phyloP scores from a whole-genome alignment of 2,888 invertebrate genomes.

The Nomada fabriciana region DNA sequence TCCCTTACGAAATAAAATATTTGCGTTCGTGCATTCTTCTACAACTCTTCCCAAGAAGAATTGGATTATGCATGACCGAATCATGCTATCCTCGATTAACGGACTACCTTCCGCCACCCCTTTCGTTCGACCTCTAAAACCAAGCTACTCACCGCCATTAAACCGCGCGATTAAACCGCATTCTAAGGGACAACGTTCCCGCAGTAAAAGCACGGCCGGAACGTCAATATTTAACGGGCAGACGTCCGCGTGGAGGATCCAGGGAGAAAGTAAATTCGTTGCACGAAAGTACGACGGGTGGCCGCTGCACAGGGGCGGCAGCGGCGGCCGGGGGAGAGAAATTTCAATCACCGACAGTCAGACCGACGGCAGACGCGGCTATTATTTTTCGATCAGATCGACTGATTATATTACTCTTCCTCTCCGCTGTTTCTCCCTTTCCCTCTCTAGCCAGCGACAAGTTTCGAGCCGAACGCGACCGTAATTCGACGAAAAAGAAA shows the following conservation, averaged over 20 bases:
- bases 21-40: too few relatives aligned
- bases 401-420: slow-evolving; percentile 81
- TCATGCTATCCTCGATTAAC: neutral
- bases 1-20: too few relatives aligned
- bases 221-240: slow-evolving; percentile 58
- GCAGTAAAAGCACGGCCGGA: slow-evolving; percentile 7
- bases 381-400: slow-evolving; percentile 84
- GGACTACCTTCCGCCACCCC: neutral
- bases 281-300: slow-evolving; percentile 29
- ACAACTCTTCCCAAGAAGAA: too few relatives aligned
- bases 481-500: slow-evolving; percentile 32
- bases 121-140: neutral
- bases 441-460: slow-evolving; percentile 40
- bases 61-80: too few relatives aligned
- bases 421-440: slow-evolving; percentile 14
- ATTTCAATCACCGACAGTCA: slow-evolving; percentile 77
- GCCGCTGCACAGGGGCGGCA: slow-evolving; percentile 15
- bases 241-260: slow-evolving; percentile 59
- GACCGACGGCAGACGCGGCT: slow-evolving; percentile 75
- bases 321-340: slow-evolving; percentile 63
- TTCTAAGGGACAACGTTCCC: neutral
- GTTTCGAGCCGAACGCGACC: slow-evolving; percentile 28
- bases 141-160: neutral
- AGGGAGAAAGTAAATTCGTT: slow-evolving; percentile 71
- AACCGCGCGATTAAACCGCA: slow-evolving; percentile 9